Conservation (phyloP, 2,888 invertebrate species). For the Heliconius ismenius region DNA sequence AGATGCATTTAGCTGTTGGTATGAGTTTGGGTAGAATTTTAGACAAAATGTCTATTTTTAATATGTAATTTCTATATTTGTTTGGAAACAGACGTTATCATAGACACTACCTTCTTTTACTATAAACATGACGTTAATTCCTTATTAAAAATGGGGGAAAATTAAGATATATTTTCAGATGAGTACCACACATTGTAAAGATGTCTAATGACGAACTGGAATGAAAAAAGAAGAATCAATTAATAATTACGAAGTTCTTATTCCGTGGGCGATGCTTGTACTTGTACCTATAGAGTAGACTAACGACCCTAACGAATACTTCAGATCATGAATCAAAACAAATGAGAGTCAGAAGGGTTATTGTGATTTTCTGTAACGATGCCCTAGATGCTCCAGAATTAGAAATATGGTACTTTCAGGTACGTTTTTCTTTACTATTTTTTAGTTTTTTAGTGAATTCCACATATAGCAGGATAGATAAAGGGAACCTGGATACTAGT, state of each 20-base stretch:
- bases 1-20: too few species aligned
- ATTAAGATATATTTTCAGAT: not conserved
- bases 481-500: not conserved
- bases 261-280: not conserved
- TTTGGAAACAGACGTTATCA: too few species aligned
- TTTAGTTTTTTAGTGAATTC: not conserved
- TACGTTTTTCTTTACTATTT: not conserved
- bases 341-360: not conserved
- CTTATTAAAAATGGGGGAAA: not conserved
- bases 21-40: too few species aligned
- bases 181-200: not conserved
- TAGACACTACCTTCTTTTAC: too few species aligned
- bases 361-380: constrained; percentile 3
- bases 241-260: not conserved
- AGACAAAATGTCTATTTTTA: too few species aligned
- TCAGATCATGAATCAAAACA: constrained; percentile 11
- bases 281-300: not conserved
- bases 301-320: constrained; percentile 11
- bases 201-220: not conserved
- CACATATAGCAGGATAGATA: not conserved
- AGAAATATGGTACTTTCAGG: not conserved
- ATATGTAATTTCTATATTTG: too few species aligned
- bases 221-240: constrained; percentile 8
- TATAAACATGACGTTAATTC: not conserved
- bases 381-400: not conserved